Evolutionary conservation across 2,797 vertebrate genomes (phyloP).

Genomic region (Tenualosa ilisha): DNA sequence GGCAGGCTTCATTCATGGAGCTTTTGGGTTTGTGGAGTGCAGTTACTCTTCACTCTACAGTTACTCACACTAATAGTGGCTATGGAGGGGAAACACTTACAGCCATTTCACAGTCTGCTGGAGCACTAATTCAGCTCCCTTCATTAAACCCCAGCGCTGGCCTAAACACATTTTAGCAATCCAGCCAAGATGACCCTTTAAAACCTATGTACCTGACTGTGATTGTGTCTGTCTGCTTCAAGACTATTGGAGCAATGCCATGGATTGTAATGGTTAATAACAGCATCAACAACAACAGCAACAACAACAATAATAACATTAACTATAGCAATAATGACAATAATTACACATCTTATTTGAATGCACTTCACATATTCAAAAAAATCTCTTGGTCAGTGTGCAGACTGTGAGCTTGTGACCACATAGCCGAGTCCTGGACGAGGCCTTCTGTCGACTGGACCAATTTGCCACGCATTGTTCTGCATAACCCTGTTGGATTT

Average conservation of each 20-base stretch:
- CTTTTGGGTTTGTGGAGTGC: neutral
- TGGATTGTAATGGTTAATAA: no score
- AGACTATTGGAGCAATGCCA: no score
- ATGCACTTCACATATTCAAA: no score
- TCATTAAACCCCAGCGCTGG: neutral
- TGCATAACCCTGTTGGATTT: conserved; percentile 2
- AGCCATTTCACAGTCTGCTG: conserved; percentile 20
- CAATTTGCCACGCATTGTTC: neutral
- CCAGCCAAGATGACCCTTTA: neutral
- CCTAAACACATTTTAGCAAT: neutral
- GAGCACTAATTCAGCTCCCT: conserved; percentile 6
- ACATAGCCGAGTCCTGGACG: neutral
- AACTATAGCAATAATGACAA: no score
- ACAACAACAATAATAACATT: neutral
- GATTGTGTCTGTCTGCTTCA: neutral
- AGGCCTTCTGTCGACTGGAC: neutral
- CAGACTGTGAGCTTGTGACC: neutral
- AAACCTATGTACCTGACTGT: no score
- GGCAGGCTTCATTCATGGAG: neutral
- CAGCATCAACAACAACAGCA: no score
- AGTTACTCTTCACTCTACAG: conserved; percentile 26
- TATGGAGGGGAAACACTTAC: conserved; percentile 34
- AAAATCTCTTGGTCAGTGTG: neutral
- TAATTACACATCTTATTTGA: neutral
- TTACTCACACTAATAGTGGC: conserved; percentile 23